These are phyloP conservation scores for Ceratosolen fusciceps DNA, from an alignment of 1,140 invertebrate genomes.

Conservation along the genomic window DNA sequence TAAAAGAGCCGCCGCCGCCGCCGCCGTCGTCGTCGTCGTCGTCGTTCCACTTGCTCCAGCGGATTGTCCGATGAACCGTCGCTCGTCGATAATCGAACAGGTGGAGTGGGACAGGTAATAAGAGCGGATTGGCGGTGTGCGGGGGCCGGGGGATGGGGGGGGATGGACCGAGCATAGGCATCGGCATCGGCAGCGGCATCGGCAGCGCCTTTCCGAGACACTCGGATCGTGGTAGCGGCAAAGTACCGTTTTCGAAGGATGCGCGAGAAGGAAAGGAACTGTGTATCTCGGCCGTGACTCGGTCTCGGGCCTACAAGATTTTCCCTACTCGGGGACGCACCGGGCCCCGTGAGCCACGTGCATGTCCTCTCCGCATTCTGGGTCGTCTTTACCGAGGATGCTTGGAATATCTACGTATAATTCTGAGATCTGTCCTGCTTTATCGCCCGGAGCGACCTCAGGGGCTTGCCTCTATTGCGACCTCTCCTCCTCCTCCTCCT, in stretches of 20 bases:
- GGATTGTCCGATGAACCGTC: neutral
- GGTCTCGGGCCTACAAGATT: neutral
- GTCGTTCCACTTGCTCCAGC: conserved; percentile 14
- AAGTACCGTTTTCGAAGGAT: conserved; percentile 39
- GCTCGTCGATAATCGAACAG: neutral
- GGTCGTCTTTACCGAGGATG: conserved; percentile 31
- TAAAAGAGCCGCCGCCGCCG: neutral
- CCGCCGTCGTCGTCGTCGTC: neutral
- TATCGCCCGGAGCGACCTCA: neutral
- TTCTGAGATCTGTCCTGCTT: conserved; percentile 9
- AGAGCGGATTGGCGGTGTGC: too few species aligned
- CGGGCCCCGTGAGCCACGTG: too few species aligned
- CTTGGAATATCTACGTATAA: conserved; percentile 18
- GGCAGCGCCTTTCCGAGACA: neutral
- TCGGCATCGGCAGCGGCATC: neutral
- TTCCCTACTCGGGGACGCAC: neutral
- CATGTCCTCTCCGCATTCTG: conserved; percentile 27
- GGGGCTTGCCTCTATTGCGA: too few species aligned
- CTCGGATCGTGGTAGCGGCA: neutral
- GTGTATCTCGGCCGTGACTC: conserved; percentile 24
- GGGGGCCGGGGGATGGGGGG: too few species aligned
- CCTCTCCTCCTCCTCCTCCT: neutral
- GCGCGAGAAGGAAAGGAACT: conserved; percentile 7
- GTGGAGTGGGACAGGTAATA: too few species aligned
- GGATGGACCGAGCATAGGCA: too few species aligned